Conservation (phyloP, 1,140 invertebrate genomes). For the Bombus cullumanus region DNA sequence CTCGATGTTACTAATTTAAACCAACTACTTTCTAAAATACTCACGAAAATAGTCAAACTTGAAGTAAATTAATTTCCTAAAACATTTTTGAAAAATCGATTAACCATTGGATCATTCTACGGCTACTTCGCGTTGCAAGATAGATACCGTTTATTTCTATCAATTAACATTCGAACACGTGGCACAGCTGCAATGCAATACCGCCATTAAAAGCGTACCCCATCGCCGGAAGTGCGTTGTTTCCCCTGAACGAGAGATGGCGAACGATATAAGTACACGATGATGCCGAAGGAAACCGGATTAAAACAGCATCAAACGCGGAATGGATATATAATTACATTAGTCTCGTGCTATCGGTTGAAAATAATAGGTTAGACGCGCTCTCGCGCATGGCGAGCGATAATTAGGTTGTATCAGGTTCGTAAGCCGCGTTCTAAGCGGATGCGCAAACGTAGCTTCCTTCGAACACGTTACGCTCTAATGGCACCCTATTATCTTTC, state of each 20-base stretch:
- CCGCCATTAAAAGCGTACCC: not conserved
- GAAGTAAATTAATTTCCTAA: too few species aligned
- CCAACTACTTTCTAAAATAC: too few species aligned
- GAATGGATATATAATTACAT: conserved; percentile 81
- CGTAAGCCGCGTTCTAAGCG: conserved; percentile 56
- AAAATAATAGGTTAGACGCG: conserved; percentile 79
- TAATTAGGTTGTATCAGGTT: conserved; percentile 78
- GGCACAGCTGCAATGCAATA: conserved; percentile 35
- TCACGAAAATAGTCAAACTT: too few species aligned
- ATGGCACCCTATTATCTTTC: conserved; percentile 78
- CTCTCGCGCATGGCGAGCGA: conserved; percentile 61
- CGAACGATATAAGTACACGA: conserved; percentile 32
- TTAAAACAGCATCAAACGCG: conserved; percentile 79
- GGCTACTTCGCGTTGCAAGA: too few species aligned
- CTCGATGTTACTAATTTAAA: too few species aligned
- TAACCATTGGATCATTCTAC: too few species aligned
- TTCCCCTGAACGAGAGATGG: not conserved
- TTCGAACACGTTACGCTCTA: conserved; percentile 77
- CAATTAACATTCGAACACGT: conserved; percentile 20
- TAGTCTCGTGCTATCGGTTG: conserved; percentile 76
- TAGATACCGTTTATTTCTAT: too few species aligned
- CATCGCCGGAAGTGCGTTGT: conserved; percentile 50
- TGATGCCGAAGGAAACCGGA: conserved; percentile 65
- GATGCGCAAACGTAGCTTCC: conserved; percentile 56
- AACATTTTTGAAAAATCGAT: too few species aligned